A percentile compares a stretch with the other conserved stretches of the same genome.
phyloP scores from a whole-genome alignment of 2,113 vertebrate genomes.

The Budorcas taxicolor region DNA sequence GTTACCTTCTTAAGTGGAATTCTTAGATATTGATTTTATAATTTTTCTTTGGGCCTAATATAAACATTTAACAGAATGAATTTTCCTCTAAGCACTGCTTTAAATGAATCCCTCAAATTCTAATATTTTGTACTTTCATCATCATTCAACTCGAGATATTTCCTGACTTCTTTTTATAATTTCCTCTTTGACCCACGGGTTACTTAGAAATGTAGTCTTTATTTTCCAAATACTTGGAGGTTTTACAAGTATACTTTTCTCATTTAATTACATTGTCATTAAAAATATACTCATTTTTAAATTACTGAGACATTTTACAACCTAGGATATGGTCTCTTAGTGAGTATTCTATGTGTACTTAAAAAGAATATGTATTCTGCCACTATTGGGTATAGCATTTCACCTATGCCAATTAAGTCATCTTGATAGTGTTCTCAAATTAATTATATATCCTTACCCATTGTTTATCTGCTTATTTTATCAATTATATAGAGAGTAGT shows the following conservation, averaged over 20 bases:
- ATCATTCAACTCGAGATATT: background rate
- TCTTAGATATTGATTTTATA: background rate
- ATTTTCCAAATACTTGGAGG: conserved; percentile 2
- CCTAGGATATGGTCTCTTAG: background rate
- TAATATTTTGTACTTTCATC: background rate
- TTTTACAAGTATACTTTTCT: background rate
- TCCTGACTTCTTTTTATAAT: background rate
- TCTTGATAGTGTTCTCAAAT: background rate
- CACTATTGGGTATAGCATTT: background rate
- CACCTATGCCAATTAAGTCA: background rate
- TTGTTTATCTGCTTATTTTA: background rate
- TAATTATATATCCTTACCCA: background rate
- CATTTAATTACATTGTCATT: background rate
- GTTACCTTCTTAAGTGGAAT: background rate
- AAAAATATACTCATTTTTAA: background rate
- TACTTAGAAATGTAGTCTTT: background rate
- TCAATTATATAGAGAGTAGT: background rate
- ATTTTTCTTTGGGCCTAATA: background rate
- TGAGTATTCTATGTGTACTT: background rate
- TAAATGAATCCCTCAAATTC: background rate
- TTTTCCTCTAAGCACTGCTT: background rate
- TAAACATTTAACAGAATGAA: background rate
- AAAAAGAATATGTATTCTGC: background rate
- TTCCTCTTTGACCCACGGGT: background rate
- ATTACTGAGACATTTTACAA: background rate